Evolutionary conservation across 2,113 vertebrate genomes (phyloP).

Genomic region (Climacteris rufus): DNA sequence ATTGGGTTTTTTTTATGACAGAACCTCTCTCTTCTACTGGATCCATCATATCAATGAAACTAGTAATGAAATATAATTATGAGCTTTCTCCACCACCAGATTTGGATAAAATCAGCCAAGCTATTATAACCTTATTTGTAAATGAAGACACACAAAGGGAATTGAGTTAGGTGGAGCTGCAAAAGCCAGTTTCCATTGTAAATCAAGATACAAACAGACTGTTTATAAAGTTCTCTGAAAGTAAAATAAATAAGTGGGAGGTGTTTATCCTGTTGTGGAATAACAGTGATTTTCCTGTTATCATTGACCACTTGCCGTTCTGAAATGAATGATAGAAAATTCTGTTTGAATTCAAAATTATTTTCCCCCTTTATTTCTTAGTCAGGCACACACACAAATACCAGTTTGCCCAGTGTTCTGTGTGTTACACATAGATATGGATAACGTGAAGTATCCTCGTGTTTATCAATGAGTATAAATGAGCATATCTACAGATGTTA

Average conservation of each 20-base stretch:
- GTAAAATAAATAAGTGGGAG: neutral
- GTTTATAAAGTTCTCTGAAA: neutral
- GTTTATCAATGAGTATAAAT: neutral
- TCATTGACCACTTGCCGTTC: neutral
- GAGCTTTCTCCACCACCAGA: neutral
- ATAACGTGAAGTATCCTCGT: neutral
- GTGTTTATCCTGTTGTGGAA: neutral
- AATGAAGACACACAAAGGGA: neutral
- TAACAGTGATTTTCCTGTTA: neutral
- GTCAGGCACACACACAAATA: neutral
- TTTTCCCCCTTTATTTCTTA: neutral
- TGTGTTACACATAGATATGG: neutral
- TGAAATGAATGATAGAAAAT: neutral
- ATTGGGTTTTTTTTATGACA: neutral
- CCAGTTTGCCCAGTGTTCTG: neutral
- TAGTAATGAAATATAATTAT: neutral
- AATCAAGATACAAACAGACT: neutral
- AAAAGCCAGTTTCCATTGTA: neutral
- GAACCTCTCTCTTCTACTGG: neutral
- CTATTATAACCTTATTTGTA: neutral
- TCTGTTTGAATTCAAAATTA: neutral
- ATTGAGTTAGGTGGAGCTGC: neutral
- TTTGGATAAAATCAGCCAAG: neutral
- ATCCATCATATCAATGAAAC: neutral
- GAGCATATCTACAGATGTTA: neutral